Evolutionary conservation across 2,113 vertebrate genomes (phyloP), one percentile per base, ranked within the genome.

Genomic region (Neomonachus schauinslandi): DNA sequence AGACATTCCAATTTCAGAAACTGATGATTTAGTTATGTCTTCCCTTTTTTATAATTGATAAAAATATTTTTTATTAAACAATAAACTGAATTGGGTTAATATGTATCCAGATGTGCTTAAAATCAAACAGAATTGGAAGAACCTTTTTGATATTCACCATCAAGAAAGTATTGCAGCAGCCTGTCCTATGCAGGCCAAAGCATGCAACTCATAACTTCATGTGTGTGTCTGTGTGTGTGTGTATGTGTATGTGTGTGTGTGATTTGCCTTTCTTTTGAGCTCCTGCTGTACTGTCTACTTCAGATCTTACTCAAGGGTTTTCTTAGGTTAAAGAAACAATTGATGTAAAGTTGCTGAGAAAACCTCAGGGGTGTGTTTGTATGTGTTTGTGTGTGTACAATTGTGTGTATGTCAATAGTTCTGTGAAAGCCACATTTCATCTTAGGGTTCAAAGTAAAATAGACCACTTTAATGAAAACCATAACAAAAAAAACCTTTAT

Each of bases 301-400:
- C 24, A 72, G 42, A 57, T 80, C 13, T 88, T 39, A n/a, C 16
- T 82, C 28, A 82, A 94, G 15, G 19, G 51, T 94, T 83, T 71
- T 76, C 51, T 46, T 81, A 80, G 53, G 12, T 92, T 92, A 55
- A 95, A 94, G 71, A 87, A 96, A 88, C 18, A 89, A 83, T 16
- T 86, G 65, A 82, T 31, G 9, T 11, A 71, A 92, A 85, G 59
- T 83, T 94, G 33, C 51, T 53, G 46, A 82, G 51, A 16, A 87
- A 94, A 59, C 16, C 59, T 89, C 26, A 39, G 8, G 39, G 33
- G 19, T 39, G 11, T 59, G 18, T 81, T 14, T 65, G 19, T 39
- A 4, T 65, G 1, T 31, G 51, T 74, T 72, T n/a, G 16, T 31
- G 31, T 69, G 28, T 67, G 69, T 87, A 33, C 28, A 42, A 21